Evolutionary conservation across 2,797 vertebrate genomes (phyloP).

Genomic region (Corythornis leucogaster): DNA sequence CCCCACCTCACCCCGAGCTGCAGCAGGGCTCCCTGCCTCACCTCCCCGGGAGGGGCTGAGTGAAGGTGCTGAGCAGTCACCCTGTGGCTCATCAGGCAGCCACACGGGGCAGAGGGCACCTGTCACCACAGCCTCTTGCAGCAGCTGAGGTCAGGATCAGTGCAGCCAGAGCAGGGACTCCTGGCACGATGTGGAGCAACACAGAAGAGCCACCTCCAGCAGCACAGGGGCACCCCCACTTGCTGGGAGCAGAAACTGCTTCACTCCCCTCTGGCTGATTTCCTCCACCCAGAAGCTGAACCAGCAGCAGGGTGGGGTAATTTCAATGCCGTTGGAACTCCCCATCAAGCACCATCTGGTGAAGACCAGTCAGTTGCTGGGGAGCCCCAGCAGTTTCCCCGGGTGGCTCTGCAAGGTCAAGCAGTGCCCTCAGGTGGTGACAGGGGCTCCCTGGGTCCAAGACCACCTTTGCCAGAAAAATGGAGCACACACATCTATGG

Average conservation of each 20-base stretch:
- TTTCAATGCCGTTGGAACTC: no score
- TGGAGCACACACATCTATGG: accelerated
- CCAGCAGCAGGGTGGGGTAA: no score
- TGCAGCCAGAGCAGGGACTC: no score
- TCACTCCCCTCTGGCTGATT: accelerated
- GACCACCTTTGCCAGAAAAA: background rate
- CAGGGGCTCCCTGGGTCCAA: accelerated
- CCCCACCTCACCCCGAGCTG: background rate
- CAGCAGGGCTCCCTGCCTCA: background rate
- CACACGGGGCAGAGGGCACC: background rate
- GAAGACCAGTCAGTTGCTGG: accelerated
- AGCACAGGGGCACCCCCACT: accelerated
- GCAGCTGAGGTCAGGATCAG: background rate
- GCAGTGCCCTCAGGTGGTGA: conserved; percentile 42
- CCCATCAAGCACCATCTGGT: background rate
- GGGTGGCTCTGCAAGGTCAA: accelerated
- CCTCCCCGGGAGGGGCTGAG: background rate
- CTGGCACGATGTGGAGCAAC: accelerated
- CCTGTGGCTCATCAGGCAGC: background rate
- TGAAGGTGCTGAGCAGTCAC: accelerated
- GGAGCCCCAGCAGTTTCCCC: background rate
- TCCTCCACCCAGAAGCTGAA: background rate
- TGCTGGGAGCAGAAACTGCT: background rate
- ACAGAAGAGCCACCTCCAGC: background rate
- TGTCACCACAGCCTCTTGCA: background rate